Evolutionary conservation across 2,888 invertebrate genomes (phyloP).

Genomic region (Spilarctia lutea): DNA sequence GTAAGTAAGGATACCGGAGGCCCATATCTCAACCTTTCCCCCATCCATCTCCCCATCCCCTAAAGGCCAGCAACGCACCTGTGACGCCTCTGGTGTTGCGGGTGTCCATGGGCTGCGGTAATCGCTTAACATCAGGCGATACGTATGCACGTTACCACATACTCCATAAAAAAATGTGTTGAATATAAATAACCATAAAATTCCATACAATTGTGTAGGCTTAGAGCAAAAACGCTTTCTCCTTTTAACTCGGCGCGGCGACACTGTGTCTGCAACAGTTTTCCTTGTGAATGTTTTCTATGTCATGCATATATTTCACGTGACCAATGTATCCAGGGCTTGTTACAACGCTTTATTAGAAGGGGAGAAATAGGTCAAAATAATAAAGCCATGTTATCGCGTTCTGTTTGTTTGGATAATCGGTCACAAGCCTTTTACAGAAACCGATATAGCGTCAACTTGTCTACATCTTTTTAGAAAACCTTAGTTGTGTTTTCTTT

Average conservation of each 20-base stretch:
- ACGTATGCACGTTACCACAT: too few species aligned
- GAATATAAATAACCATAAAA: neutral
- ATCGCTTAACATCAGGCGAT: too few species aligned
- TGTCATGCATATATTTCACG: conserved; percentile 6
- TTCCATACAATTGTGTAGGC: neutral
- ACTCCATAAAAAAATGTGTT: too few species aligned
- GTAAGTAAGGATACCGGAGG: too few species aligned
- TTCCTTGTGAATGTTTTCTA: conserved; percentile 2
- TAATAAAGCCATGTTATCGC: conserved; percentile 2
- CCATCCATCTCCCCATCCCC: too few species aligned
- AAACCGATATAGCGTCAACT: neutral
- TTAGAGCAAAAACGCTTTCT: neutral
- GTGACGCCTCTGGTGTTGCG: too few species aligned
- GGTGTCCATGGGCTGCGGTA: too few species aligned
- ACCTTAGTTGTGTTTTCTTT: neutral
- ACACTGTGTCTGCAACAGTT: conserved; percentile 20
- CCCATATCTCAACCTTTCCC: too few species aligned
- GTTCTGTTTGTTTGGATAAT: neutral
- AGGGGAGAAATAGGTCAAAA: conserved; percentile 4
- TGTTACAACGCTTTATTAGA: conserved; percentile 3
- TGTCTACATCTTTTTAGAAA: neutral
- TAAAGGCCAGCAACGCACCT: too few species aligned
- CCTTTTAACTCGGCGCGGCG: conserved; percentile 37
- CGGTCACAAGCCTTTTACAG: neutral
- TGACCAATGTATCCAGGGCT: neutral